Evolutionary conservation across 2,113 vertebrate genomes (phyloP).

Genomic region (Syrmaticus mikado): DNA sequence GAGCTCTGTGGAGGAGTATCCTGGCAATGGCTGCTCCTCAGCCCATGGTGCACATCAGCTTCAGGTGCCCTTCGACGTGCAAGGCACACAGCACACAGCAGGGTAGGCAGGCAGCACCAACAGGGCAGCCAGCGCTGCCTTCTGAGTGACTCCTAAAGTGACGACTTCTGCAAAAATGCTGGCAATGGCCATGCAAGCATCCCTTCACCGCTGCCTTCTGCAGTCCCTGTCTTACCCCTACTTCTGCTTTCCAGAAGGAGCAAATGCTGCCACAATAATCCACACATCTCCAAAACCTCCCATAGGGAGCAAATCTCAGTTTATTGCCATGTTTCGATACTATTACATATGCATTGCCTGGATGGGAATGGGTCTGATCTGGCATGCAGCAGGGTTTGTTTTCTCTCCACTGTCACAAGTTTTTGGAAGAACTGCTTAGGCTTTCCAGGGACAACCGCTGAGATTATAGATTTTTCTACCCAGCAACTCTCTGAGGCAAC

Average conservation of each 20-base stretch:
- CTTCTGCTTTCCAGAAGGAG: neutral
- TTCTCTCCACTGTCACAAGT: neutral
- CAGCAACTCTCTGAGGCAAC: neutral
- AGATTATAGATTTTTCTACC: neutral
- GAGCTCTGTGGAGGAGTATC: neutral
- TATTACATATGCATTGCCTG: neutral
- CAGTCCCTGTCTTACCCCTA: neutral
- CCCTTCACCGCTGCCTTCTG: neutral
- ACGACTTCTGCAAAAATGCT: neutral
- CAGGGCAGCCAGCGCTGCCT: neutral
- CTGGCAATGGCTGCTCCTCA: neutral
- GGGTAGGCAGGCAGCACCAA: neutral
- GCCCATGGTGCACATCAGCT: fast-evolving
- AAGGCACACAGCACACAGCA: neutral
- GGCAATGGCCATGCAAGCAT: neutral
- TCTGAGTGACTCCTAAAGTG: neutral
- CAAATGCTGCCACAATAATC: neutral
- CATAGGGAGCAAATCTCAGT: neutral
- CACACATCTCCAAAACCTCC: neutral
- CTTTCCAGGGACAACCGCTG: neutral
- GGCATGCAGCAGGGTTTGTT: neutral
- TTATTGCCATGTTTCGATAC: neutral
- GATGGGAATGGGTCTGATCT: neutral
- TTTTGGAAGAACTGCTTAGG: neutral
- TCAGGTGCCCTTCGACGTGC: neutral